Evolutionary conservation across 2,888 invertebrate species (phyloP).

Genomic region (Lissocephala sabroskyi): DNA sequence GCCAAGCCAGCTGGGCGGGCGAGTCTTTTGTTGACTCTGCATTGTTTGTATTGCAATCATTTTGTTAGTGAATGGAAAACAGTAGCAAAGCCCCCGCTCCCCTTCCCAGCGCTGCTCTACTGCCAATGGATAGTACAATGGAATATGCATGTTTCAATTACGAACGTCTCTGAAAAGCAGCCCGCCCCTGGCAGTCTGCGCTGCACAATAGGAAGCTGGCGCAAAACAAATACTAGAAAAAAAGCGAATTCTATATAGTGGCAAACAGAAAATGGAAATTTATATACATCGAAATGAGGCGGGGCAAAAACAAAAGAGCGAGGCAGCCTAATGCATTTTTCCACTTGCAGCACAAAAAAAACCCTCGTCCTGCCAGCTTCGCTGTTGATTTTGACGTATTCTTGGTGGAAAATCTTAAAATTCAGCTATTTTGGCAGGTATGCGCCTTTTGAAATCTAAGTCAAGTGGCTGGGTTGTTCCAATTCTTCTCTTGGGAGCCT

Average conservation of each 20-base stretch:
- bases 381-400: too few relatives aligned
- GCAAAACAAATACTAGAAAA: not conserved
- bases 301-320: conserved; percentile 6
- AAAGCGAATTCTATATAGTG: too few relatives aligned
- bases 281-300: not conserved
- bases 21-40: conserved; percentile 40
- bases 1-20: too few relatives aligned
- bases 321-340: conserved; percentile 30
- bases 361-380: too few relatives aligned
- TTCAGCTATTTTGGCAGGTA: too few relatives aligned
- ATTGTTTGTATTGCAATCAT: conserved; percentile 62
- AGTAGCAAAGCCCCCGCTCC: too few relatives aligned
- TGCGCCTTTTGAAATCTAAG: too few relatives aligned
- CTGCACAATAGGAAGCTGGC: not conserved
- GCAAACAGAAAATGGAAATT: not conserved
- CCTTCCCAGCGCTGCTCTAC: too few relatives aligned
- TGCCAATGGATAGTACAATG: conserved; percentile 32
- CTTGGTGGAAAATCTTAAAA: too few relatives aligned
- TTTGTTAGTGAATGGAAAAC: not conserved
- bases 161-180: conserved; percentile 50
- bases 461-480: too few relatives aligned
- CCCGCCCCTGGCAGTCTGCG: not conserved
- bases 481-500: too few relatives aligned
- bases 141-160: conserved; percentile 63
- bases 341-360: conserved; percentile 15